Percentiles rank a stretch among this genome's conserved stretches.
Conservation (phyloP, 1,140 invertebrate genomes). For the Ooceraea biroi region DNA sequence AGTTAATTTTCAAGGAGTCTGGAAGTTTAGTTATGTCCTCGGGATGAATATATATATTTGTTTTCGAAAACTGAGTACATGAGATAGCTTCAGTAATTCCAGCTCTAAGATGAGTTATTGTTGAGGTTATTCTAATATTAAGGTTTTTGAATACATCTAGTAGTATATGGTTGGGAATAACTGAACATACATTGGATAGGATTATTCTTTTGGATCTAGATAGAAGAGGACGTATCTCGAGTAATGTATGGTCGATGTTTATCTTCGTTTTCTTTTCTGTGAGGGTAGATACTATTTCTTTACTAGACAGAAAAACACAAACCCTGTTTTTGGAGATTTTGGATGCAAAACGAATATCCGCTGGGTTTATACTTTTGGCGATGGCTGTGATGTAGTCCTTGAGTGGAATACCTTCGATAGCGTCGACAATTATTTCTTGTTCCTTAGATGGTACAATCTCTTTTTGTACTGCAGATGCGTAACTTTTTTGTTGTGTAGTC, state of each 20-base stretch:
- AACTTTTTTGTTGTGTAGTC: no score
- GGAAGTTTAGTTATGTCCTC: no score
- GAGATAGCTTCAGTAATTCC: not conserved
- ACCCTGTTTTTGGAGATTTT: conserved; percentile 34
- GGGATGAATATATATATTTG: no score
- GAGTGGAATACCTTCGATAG: not conserved
- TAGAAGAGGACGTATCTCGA: not conserved
- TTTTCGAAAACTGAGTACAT: no score
- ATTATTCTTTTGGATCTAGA: not conserved
- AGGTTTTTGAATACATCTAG: conserved; percentile 35
- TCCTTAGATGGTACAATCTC: conserved; percentile 12
- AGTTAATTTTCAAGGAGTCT: no score
- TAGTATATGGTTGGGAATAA: conserved; percentile 45
- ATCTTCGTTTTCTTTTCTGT: not conserved
- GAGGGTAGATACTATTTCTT: conserved; percentile 15
- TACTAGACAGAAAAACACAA: conserved; percentile 22
- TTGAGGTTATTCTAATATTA: not conserved
- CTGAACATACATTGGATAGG: conserved; percentile 62
- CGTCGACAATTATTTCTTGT: conserved; percentile 36
- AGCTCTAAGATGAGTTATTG: not conserved
- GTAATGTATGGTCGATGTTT: not conserved
- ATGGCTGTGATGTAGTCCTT: conserved; percentile 10
- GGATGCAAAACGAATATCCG: conserved; percentile 21
- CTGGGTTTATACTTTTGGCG: conserved; percentile 1
- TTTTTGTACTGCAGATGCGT: not conserved